A percentile compares a stretch with the other conserved stretches of the same genome.
These are phyloP conservation scores for Ephestia elutella DNA, from an alignment of 1,140 invertebrate species.

Conservation along the genomic window DNA sequence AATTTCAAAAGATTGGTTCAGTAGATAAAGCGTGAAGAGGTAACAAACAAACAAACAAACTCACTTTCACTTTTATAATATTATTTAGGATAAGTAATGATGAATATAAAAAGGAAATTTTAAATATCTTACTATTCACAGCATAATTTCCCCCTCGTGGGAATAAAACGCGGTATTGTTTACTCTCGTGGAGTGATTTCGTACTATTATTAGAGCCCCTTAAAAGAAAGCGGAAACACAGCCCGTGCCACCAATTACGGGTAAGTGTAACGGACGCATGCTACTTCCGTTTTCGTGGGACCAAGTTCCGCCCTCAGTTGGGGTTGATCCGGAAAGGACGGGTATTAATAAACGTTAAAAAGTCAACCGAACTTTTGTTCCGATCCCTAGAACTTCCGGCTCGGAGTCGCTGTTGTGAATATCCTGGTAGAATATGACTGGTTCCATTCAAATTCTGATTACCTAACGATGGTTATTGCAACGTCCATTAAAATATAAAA, in stretches of 20 bases:
- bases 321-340: constrained; percentile 66
- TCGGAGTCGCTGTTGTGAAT: neutral
- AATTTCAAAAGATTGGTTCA: no score
- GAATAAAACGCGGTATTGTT: constrained; percentile 1
- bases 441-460: neutral
- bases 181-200: neutral
- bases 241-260: constrained; percentile 65
- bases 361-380: constrained; percentile 58
- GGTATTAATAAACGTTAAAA: constrained; percentile 62
- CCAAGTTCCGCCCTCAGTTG: constrained; percentile 48
- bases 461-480: no score
- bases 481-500: no score
- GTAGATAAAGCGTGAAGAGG: no score
- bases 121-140: neutral
- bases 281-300: constrained; percentile 66
- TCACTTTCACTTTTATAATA: no score
- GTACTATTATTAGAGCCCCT: constrained; percentile 46
- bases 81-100: no score
- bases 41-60: no score
- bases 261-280: constrained; percentile 55
- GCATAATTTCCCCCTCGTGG: neutral
- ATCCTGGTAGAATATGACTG: neutral
- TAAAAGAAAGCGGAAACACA: constrained; percentile 56
- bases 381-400: constrained; percentile 39
- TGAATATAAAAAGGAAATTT: no score